Evolutionary conservation across 2,888 invertebrate species (phyloP).

Genomic region (Seira musarum): DNA sequence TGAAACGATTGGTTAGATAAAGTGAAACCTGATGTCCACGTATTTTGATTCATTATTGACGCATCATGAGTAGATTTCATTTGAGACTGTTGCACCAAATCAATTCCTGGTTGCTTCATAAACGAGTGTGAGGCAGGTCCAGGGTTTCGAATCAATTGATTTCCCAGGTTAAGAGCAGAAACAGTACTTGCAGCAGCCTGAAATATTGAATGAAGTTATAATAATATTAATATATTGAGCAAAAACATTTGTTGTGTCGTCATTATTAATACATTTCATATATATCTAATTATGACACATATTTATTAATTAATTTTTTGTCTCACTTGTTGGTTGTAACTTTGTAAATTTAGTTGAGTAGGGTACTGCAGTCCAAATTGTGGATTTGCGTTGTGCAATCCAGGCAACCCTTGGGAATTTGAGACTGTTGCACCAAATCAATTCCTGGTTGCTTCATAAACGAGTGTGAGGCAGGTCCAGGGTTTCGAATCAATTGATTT

Average conservation of each 20-base stretch:
- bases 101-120: conserved; percentile 58
- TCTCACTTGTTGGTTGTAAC: not conserved
- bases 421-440: conserved; percentile 49
- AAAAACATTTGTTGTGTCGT: no score
- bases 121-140: conserved; percentile 53
- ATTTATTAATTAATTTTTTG: not conserved
- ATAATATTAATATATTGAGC: no score
- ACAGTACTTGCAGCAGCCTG: conserved; percentile 64
- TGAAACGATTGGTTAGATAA: conserved; percentile 58
- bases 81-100: conserved; percentile 50
- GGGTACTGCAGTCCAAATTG: conserved; percentile 53
- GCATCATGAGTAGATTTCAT: conserved; percentile 61
- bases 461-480: conserved; percentile 53
- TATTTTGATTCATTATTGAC: conserved; percentile 57
- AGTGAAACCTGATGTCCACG: conserved; percentile 57
- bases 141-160: conserved; percentile 58
- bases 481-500: conserved; percentile 58
- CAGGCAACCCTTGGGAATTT: conserved; percentile 60
- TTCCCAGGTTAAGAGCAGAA: conserved; percentile 60
- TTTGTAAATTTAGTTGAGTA: conserved; percentile 46
- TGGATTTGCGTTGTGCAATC: conserved; percentile 58
- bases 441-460: conserved; percentile 58
- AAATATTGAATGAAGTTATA: conserved; percentile 11
- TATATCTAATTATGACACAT: not conserved
- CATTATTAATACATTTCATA: not conserved